Percentiles rank a stretch among this genome's conserved stretches.
Evolutionary conservation across 2,888 invertebrate genomes (phyloP).

Genomic region (Theretra japonica): DNA sequence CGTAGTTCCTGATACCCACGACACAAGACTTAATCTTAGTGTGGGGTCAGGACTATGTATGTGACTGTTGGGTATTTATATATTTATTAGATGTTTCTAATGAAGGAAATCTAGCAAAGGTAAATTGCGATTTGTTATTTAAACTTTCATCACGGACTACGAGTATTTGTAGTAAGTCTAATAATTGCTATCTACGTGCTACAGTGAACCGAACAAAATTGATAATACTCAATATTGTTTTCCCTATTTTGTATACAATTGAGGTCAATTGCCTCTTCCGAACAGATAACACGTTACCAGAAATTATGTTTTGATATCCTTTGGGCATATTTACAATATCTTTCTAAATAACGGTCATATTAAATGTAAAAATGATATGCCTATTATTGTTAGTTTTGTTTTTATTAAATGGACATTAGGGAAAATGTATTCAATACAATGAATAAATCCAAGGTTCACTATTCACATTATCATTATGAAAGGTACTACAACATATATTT

Average conservation of each 20-base stretch:
- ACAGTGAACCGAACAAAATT: neutral
- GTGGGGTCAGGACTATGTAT: too few species aligned
- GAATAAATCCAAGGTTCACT: too few species aligned
- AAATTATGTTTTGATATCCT: neutral
- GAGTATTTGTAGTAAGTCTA: too few species aligned
- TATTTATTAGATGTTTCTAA: too few species aligned
- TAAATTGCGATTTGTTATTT: too few species aligned
- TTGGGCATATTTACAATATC: neutral
- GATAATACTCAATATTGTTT: constrained; percentile 1
- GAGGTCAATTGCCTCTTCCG: neutral
- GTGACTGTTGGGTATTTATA: too few species aligned
- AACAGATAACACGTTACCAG: neutral
- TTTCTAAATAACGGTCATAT: neutral
- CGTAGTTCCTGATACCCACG: too few species aligned
- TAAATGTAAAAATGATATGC: neutral
- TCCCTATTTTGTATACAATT: neutral
- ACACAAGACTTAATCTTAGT: too few species aligned
- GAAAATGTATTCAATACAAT: neutral
- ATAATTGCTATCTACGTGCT: neutral
- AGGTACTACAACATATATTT: too few species aligned
- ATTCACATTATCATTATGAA: too few species aligned
- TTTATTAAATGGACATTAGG: neutral
- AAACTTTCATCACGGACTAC: too few species aligned
- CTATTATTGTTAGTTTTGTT: neutral
- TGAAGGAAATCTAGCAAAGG: too few species aligned